Conservation (phyloP, 2,888 invertebrate genomes). For the Sepioteuthis lessoniana region DNA sequence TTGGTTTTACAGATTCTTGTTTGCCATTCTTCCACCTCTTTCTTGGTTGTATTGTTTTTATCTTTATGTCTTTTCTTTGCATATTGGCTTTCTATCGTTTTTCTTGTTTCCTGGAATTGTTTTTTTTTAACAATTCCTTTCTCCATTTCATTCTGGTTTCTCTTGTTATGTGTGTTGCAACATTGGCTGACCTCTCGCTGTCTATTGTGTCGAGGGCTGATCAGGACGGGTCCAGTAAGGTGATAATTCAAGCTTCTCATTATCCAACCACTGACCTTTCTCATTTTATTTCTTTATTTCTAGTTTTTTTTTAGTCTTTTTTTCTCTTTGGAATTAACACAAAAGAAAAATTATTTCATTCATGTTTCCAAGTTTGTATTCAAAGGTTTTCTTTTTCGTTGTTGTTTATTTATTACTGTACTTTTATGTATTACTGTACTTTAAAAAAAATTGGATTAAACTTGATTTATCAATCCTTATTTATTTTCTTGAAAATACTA, state of each 20-base stretch:
- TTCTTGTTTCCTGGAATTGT: neutral
- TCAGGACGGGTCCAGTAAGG: neutral
- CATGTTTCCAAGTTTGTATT: no score
- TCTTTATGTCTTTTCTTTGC: neutral
- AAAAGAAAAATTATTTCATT: no score
- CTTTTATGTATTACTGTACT: no score
- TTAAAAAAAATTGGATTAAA: no score
- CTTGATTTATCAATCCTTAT: no score
- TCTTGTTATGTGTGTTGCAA: neutral
- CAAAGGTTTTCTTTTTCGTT: no score
- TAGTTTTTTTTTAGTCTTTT: no score
- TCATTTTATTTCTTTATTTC: neutral
- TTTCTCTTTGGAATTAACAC: no score
- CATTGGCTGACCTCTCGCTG: neutral
- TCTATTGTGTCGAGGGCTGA: neutral
- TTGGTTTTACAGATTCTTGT: neutral
- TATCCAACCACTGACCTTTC: neutral
- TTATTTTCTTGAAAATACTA: no score
- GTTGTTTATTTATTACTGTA: no score
- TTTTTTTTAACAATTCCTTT: neutral
- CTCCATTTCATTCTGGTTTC: neutral
- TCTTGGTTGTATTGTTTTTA: neutral
- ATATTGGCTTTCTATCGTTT: neutral
- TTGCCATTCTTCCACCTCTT: neutral
- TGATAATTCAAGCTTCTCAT: neutral